phyloP scores from a whole-genome alignment of 1,140 invertebrate genomes.

The Lordiphosa clarofinis region DNA sequence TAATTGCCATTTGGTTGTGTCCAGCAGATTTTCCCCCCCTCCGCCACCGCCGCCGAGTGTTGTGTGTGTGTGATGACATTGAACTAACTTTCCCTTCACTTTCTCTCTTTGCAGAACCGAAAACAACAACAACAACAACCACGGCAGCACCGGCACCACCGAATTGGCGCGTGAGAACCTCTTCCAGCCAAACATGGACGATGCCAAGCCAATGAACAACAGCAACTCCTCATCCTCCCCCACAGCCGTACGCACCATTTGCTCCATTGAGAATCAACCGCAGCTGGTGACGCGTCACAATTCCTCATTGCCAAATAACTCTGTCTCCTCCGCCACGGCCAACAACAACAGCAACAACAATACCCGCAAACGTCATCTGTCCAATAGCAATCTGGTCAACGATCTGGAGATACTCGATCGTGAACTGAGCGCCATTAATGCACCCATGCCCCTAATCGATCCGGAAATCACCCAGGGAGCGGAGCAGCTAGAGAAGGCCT shows the following conservation, averaged over 20 bases:
- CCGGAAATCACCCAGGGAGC: constrained; percentile 76
- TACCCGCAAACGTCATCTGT: constrained; percentile 56
- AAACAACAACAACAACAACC: constrained; percentile 28
- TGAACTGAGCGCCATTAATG: constrained; percentile 77
- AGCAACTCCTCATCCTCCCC: constrained; percentile 10
- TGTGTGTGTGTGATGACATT: constrained; percentile 13
- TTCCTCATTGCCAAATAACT: constrained; percentile 4
- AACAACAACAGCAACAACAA: constrained; percentile 4
- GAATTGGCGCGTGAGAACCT: constrained; percentile 78
- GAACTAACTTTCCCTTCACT: constrained; percentile 69
- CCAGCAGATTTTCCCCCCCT: neutral
- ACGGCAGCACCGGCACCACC: constrained; percentile 28
- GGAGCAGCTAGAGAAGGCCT: constrained; percentile 75
- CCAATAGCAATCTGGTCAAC: constrained; percentile 67
- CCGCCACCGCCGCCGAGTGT: neutral
- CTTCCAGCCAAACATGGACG: constrained; percentile 73
- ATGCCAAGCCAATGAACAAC: constrained; percentile 59
- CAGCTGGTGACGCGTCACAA: constrained; percentile 17
- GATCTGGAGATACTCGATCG: constrained; percentile 76
- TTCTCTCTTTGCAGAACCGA: constrained; percentile 72
- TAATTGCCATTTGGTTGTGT: too few species aligned
- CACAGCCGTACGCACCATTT: constrained; percentile 32
- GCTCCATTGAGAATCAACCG: constrained; percentile 59
- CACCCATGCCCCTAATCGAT: constrained; percentile 76
- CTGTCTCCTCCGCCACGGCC: constrained; percentile 12